phyloP scores from a whole-genome alignment of 2,113 vertebrate species.

The Egretta garzetta region DNA sequence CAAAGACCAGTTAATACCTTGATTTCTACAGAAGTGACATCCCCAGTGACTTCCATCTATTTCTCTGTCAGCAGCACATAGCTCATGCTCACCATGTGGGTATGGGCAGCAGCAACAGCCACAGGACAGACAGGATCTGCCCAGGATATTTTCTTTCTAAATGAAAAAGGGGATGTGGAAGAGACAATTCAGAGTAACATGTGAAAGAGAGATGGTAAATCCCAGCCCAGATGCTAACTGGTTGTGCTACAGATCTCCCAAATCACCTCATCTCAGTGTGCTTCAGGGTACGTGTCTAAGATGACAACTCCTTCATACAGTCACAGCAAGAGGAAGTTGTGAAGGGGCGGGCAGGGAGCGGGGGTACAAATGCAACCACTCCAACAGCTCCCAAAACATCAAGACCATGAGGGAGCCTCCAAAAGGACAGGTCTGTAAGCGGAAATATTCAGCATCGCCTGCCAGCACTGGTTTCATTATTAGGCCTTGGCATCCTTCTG shows the following conservation, averaged over 20 bases:
- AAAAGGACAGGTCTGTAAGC: neutral
- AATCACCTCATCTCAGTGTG: neutral
- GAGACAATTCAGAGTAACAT: rapidly evolving
- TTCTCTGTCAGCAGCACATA: neutral
- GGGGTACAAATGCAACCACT: neutral
- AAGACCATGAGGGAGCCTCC: rapidly evolving
- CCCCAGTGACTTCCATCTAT: neutral
- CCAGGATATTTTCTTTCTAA: neutral
- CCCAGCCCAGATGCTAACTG: neutral
- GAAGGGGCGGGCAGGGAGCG: neutral
- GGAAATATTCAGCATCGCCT: neutral
- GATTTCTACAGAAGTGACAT: neutral
- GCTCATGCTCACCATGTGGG: rapidly evolving
- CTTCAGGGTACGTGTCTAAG: neutral
- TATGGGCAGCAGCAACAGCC: neutral
- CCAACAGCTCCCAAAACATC: neutral
- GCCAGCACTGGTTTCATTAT: neutral
- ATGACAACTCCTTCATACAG: neutral
- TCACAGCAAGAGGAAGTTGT: neutral
- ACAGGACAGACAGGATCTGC: neutral
- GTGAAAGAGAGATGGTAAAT: neutral
- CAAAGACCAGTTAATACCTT: neutral
- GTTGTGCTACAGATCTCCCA: neutral
- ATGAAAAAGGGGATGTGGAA: neutral
- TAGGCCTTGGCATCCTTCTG: neutral